Conservation (phyloP, 2,888 invertebrate species). For the Synanthedon andrenaeformis region DNA sequence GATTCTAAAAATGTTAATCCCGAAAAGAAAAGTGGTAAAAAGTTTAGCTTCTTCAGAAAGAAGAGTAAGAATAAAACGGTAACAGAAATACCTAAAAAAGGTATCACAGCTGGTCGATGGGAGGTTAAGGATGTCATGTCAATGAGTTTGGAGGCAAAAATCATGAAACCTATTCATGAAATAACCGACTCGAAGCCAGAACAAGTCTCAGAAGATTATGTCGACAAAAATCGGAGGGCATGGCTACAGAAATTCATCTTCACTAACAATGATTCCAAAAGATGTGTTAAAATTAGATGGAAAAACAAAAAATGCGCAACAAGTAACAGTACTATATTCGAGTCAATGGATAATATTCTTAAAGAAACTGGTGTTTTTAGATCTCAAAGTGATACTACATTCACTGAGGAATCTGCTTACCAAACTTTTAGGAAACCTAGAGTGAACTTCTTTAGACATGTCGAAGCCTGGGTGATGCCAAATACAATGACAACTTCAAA, state of each 20-base stretch:
- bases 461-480: conserved; percentile 55
- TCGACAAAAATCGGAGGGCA: conserved; percentile 24
- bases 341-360: conserved; percentile 39
- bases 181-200: conserved; percentile 10
- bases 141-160: conserved; percentile 25
- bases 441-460: conserved; percentile 34
- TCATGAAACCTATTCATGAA: conserved; percentile 7
- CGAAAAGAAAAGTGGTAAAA: conserved; percentile 23
- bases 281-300: conserved; percentile 46
- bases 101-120: conserved; percentile 41
- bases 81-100: conserved; percentile 28
- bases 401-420: conserved; percentile 23
- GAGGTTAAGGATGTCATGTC: conserved; percentile 41
- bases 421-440: conserved; percentile 22
- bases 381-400: conserved; percentile 36
- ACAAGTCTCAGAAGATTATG: conserved; percentile 9
- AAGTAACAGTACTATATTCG: conserved; percentile 45
- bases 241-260: conserved; percentile 40
- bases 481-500: conserved; percentile 23
- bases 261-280: conserved; percentile 29
- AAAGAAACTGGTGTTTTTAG: conserved; percentile 30
- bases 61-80: conserved; percentile 26
- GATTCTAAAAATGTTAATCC: conserved; percentile 5
- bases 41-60: conserved; percentile 46
- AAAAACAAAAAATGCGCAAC: conserved; percentile 39